Evolutionary conservation across 2,888 invertebrate species (phyloP).

Genomic region (Aelia acuminata): DNA sequence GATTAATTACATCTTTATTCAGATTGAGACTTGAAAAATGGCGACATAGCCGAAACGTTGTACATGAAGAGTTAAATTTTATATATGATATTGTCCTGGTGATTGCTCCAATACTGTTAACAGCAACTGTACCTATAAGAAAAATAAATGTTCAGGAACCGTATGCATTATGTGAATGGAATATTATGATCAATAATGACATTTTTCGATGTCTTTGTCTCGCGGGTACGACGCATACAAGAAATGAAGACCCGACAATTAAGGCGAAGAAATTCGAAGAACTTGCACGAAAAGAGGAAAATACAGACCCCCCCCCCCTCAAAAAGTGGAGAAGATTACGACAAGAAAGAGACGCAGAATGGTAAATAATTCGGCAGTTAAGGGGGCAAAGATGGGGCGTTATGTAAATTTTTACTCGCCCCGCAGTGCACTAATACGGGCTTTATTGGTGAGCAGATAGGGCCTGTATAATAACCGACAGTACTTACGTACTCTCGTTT

Average conservation of each 20-base stretch:
- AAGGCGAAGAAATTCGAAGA: neutral
- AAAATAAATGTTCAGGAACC: no score
- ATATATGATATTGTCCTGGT: no score
- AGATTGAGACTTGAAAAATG: no score
- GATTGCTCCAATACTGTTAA: no score
- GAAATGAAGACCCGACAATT: neutral
- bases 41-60: no score
- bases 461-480: neutral
- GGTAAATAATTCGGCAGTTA: conserved; percentile 20
- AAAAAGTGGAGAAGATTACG: conserved; percentile 11
- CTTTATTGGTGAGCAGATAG: neutral
- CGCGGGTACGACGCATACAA: neutral
- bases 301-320: no score
- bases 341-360: neutral
- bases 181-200: no score
- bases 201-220: no score
- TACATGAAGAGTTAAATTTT: no score
- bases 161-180: no score
- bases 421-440: neutral
- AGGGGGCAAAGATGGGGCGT: neutral
- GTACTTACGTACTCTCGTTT: neutral
- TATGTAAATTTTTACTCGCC: conserved; percentile 31
- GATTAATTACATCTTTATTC: no score
- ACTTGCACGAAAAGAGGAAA: neutral
- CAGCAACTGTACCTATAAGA: no score